These are phyloP conservation scores for Mastomys coucha DNA, from an alignment of 2,113 vertebrate species.

Conservation along the genomic window DNA sequence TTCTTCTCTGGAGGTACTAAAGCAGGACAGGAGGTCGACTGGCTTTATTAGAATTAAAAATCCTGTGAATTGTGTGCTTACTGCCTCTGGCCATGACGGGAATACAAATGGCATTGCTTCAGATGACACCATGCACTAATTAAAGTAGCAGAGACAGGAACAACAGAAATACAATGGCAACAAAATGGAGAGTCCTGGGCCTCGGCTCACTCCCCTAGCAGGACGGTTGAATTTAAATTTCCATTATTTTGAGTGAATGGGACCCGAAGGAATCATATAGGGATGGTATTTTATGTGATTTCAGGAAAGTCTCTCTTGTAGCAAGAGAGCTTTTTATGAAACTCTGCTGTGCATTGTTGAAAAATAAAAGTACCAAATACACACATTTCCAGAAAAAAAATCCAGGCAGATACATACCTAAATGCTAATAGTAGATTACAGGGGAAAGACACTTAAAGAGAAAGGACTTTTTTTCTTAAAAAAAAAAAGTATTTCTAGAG, in stretches of 20 bases:
- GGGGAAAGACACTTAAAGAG: conserved; percentile 32
- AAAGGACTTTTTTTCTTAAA: conserved; percentile 1
- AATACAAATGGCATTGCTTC: conserved; percentile 51
- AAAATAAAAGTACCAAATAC: conserved; percentile 19
- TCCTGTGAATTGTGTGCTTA: conserved; percentile 55
- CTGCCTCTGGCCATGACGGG: conserved; percentile 20
- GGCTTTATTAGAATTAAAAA: conserved; percentile 65
- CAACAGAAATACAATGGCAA: conserved; percentile 24
- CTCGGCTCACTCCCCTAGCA: conserved; percentile 25
- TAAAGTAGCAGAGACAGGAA: conserved; percentile 65
- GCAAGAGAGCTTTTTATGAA: conserved; percentile 55
- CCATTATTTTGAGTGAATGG: conserved; percentile 67
- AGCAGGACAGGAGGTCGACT: neutral
- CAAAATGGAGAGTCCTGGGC: conserved; percentile 40
- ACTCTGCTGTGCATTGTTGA: neutral
- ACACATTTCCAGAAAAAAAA: neutral
- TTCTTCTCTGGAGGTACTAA: neutral
- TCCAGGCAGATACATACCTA: neutral
- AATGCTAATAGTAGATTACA: neutral
- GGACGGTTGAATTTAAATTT: conserved; percentile 65
- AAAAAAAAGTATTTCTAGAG: neutral
- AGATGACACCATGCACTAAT: conserved; percentile 51
- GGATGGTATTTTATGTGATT: conserved; percentile 57
- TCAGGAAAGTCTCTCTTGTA: conserved; percentile 20
- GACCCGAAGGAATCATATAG: conserved; percentile 43